Evolutionary conservation across 2,113 vertebrate genomes (phyloP), one percentile per base, ranked within the genome.

Genomic region (Sprattus sprattus): DNA sequence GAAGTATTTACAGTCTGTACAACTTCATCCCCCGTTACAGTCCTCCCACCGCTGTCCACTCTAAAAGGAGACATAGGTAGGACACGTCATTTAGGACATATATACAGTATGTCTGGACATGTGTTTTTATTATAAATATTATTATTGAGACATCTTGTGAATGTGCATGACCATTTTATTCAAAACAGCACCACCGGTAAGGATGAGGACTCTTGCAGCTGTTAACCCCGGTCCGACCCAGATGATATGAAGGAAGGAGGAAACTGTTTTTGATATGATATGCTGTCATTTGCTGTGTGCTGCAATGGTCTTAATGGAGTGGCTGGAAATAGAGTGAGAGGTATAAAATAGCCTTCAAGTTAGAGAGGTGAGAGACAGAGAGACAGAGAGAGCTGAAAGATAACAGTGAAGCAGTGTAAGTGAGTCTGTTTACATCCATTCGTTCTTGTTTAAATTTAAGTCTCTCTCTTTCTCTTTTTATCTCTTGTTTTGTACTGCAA

Each of bases 401-500:
- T 2, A 71, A 15, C 25, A 11, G n/a, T 9, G 25, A 22, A 22
- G 6, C 7, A 28, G 25, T 28, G 9, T 32, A 32, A 3, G 10
- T 13, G 25, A 71, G 64, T 84, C 47, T 46, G 46, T 81, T 80
- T 44, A n/a, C 39, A 83, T 83, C 45, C 16, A 45, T 7, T 39
- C 11, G 64, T 1, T 71, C 64, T 32, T 8, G 10, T 71, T 71
- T 1, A 71, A 71, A 71, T 71, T 71, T 71, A 32, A 32, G 64
- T 71, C 64, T 13, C 1, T 71, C 64, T 13, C 3, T 71, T 25
- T 71, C 60, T 25, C 6, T 67, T n/a, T 60, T 60, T 49, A 11
- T 49, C 32, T 28, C 25, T 71, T 71, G 64, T 71, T 87, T 84
- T 87, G 60, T 84, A 86, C 86, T 84, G 80, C 45, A 60, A 64